A percentile compares a stretch with the other conserved stretches of the same genome.
phyloP scores from a whole-genome alignment of 2,797 vertebrate genomes.

The Fistularia tabacaria region DNA sequence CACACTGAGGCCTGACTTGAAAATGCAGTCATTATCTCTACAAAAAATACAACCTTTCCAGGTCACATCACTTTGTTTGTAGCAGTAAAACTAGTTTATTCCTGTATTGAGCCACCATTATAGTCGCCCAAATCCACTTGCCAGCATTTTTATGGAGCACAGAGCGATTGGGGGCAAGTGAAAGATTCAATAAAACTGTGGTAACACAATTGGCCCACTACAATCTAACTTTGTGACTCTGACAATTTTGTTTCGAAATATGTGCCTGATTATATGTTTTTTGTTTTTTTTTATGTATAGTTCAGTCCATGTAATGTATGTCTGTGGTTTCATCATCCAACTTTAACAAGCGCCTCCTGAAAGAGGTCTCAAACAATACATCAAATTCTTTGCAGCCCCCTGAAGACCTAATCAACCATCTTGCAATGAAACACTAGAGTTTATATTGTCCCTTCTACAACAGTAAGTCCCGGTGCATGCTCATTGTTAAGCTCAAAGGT shows the following conservation, averaged over 20 bases:
- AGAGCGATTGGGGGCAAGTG: slow-evolving; percentile 82
- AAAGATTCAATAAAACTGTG: slow-evolving; percentile 93
- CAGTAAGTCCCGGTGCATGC: slow-evolving; percentile 52
- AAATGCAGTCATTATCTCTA: slow-evolving; percentile 83
- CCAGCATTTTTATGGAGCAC: slow-evolving; percentile 91
- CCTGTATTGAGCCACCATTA: slow-evolving; percentile 90
- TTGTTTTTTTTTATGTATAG: slow-evolving; percentile 39
- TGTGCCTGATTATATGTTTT: slow-evolving; percentile 34
- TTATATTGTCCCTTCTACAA: slow-evolving; percentile 57
- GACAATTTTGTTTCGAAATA: slow-evolving; percentile 37
- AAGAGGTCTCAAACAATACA: slow-evolving; percentile 40
- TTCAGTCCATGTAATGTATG: slow-evolving; percentile 12
- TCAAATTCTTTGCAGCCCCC: slow-evolving; percentile 60
- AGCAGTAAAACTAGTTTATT: slow-evolving; percentile 95
- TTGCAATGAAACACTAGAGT: slow-evolving; percentile 59
- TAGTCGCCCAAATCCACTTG: slow-evolving; percentile 88
- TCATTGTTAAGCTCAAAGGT: slow-evolving; percentile 54
- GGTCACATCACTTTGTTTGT: slow-evolving; percentile 94
- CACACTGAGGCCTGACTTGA: slow-evolving; percentile 73
- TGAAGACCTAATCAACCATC: slow-evolving; percentile 68
- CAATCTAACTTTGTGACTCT: slow-evolving; percentile 27
- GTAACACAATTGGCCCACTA: slow-evolving; percentile 81
- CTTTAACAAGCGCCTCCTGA: slow-evolving; percentile 55
- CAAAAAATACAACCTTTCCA: slow-evolving; percentile 95
- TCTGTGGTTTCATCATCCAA: slow-evolving; percentile 49